phyloP scores from a whole-genome alignment of 1,140 invertebrate genomes.

The Pentalonia nigronervosa region DNA sequence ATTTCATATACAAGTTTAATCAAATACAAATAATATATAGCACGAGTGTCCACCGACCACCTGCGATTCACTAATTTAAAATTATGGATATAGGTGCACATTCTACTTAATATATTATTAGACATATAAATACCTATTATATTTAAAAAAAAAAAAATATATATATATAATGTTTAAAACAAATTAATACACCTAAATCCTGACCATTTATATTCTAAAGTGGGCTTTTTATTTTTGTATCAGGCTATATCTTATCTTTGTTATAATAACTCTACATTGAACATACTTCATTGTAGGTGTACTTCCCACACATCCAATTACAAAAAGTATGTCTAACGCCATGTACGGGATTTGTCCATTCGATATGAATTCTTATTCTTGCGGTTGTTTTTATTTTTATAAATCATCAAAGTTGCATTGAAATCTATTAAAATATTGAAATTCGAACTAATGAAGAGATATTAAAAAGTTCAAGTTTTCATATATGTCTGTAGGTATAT shows the following conservation, averaged over 20 bases:
- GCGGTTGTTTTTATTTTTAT: neutral
- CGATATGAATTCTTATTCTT: neutral
- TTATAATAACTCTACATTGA: constrained; percentile 30
- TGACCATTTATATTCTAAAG: constrained; percentile 6
- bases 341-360: constrained; percentile 2
- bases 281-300: constrained; percentile 23
- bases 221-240: constrained; percentile 19
- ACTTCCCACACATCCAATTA: constrained; percentile 45
- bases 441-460: neutral
- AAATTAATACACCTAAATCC: neutral
- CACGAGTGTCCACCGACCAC: too few species aligned
- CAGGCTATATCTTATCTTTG: neutral
- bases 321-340: constrained; percentile 33
- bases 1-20: neutral
- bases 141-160: neutral
- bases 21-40: neutral
- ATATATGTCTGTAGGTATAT: neutral
- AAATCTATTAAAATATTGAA: neutral
- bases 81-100: neutral
- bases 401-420: neutral
- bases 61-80: neutral
- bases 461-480: neutral
- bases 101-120: neutral
- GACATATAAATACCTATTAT: neutral
- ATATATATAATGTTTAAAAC: neutral